Conservation (phyloP, 2,888 invertebrate genomes). For the Sialis lutaria region DNA sequence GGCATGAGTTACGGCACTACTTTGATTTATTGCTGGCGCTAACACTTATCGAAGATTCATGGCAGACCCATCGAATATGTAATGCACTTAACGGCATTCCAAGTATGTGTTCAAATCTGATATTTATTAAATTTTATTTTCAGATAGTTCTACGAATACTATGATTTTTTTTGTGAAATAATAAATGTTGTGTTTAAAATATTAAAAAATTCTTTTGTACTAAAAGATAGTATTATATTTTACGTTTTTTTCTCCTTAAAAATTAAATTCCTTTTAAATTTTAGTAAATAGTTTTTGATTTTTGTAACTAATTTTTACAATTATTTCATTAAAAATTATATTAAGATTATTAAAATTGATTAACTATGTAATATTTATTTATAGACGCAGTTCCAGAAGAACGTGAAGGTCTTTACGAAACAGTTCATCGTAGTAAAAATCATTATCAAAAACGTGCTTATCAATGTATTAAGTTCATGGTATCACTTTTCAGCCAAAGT, state of each 20-base stretch:
- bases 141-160: too few species aligned
- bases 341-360: background rate
- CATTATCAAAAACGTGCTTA: conserved; percentile 95
- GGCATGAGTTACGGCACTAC: conserved; percentile 85
- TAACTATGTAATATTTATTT: background rate
- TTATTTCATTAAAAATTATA: background rate
- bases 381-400: conserved; percentile 52
- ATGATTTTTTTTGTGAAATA: too few species aligned
- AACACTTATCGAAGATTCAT: conserved; percentile 82
- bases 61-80: conserved; percentile 89
- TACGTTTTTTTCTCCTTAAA: too few species aligned
- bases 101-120: conserved; percentile 23
- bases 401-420: conserved; percentile 83
- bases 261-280: too few species aligned
- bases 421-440: conserved; percentile 77
- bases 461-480: conserved; percentile 92
- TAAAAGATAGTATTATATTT: too few species aligned
- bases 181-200: too few species aligned
- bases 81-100: conserved; percentile 71
- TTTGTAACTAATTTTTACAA: background rate
- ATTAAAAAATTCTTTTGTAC: too few species aligned
- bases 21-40: conserved; percentile 77
- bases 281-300: background rate
- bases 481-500: conserved; percentile 75
- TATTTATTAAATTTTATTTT: background rate